phyloP scores from a whole-genome alignment of 2,797 vertebrate genomes.

The Corythornis leucogaster region DNA sequence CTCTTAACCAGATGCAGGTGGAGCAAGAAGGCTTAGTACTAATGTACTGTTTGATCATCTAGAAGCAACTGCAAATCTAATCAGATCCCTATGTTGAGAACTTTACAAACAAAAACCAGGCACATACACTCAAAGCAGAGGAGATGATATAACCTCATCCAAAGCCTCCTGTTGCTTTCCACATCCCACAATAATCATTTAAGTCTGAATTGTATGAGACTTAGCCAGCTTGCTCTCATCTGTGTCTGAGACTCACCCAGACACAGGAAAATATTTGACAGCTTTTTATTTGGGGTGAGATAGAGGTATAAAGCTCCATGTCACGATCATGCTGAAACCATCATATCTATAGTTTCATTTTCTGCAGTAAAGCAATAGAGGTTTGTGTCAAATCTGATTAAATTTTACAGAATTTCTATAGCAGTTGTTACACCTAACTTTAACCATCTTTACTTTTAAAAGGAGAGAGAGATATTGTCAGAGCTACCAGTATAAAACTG shows the following conservation, averaged over 20 bases:
- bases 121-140: conserved; percentile 16
- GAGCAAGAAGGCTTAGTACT: conserved; percentile 4
- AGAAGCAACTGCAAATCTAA: conserved; percentile 64
- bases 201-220: conserved; percentile 13
- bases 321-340: conserved; percentile 1
- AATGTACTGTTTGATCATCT: conserved; percentile 51
- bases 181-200: conserved; percentile 37
- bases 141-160: conserved; percentile 46
- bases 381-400: conserved; percentile 31
- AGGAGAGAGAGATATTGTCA: not conserved
- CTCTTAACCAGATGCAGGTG: conserved; percentile 58
- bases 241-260: not conserved
- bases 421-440: not conserved
- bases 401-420: conserved; percentile 1
- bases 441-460: not conserved
- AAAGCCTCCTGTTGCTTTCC: conserved; percentile 60
- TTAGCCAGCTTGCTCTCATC: conserved; percentile 22
- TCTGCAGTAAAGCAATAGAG: not conserved
- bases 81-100: conserved; percentile 50
- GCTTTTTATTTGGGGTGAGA: conserved; percentile 5
- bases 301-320: conserved; percentile 3
- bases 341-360: conserved; percentile 31
- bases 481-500: not conserved
- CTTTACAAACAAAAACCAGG: conserved; percentile 39
- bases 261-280: conserved; percentile 15